Base-by-base conservation (phyloP, 1,140 invertebrate genomes). In the Melipona quadrifasciata region DNA sequence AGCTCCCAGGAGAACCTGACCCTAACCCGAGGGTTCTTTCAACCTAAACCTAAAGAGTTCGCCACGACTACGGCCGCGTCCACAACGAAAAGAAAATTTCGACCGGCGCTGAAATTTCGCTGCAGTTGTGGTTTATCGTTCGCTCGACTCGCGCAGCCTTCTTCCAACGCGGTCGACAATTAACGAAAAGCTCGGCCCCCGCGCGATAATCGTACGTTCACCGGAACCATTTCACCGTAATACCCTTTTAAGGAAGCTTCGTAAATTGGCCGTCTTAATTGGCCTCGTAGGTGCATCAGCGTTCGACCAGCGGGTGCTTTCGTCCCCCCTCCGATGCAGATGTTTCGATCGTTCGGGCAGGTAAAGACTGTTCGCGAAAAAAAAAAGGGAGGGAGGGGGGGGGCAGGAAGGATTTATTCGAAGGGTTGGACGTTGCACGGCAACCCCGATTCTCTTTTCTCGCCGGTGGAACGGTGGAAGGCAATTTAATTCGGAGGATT, bases 401-500 rank as follows among this genome's bases (percentile, higher is more conserved):
- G 14, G 16, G 58, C 21, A 14, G 2, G 47, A 34, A 31, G 55
- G 51, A 55, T 70, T 70, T 78, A 67, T 78, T 53, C 53, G 0
- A 53, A n/a, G 61, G 55, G 34, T 65, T 27, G 39, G 12, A n/a
- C n/a, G 1, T 3, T 47, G 14, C 17, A 11, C 73, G 55, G n/a
- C 68, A 57, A 53, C 71, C 80, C 70, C 55, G 10, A 10, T 16
- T 12, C 57, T 53, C 51, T 10, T 14, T 34, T 67, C 39, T 47
- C 47, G 31, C 47, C 67, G 68, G 51, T 39, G 51, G 17, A 68
- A 79, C 12, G 51, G 76, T 17, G 51, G 76, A 75, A 27, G 53
- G 53, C 27, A 27, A 74, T 88, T 89, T 82, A 75, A 82, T 88
- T 80, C 76, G 31, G n/a, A 55, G 67, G 72, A 88, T 82, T 88